Percentiles rank a stretch among this genome's conserved stretches.
These are phyloP conservation scores for Enteromius viviparus DNA, from an alignment of 2,797 vertebrate genomes.

Conservation along the genomic window DNA sequence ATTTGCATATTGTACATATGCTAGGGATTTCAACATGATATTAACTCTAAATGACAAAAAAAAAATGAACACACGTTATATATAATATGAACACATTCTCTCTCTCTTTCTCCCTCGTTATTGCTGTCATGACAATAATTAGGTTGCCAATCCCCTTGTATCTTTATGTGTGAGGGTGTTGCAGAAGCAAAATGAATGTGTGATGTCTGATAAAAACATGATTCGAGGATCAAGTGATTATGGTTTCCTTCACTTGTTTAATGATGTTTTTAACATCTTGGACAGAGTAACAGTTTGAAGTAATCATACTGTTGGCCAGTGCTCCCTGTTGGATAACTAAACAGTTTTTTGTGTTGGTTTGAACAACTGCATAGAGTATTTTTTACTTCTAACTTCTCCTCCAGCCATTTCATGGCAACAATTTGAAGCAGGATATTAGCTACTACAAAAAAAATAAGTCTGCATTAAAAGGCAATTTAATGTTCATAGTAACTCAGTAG, in stretches of 20 bases:
- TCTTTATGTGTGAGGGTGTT: background rate
- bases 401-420: conserved; percentile 7
- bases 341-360: conserved; percentile 2
- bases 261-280: conserved; percentile 36
- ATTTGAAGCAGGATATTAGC: background rate
- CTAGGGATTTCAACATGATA: background rate
- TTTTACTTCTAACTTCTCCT: background rate
- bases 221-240: conserved; percentile 8
- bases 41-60: too few relatives aligned
- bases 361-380: background rate
- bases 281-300: conserved; percentile 9
- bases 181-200: background rate
- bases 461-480: background rate
- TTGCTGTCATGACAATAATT: background rate
- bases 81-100: background rate
- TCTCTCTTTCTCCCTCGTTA: background rate
- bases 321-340: background rate
- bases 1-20: background rate
- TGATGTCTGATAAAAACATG: conserved; percentile 3
- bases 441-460: background rate
- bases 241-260: background rate
- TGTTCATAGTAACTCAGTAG: background rate
- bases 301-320: background rate
- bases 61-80: background rate
- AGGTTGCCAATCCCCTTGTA: background rate